Evolutionary conservation across 2,797 vertebrate species (phyloP).

Genomic region (Megaceryle alcyon): DNA sequence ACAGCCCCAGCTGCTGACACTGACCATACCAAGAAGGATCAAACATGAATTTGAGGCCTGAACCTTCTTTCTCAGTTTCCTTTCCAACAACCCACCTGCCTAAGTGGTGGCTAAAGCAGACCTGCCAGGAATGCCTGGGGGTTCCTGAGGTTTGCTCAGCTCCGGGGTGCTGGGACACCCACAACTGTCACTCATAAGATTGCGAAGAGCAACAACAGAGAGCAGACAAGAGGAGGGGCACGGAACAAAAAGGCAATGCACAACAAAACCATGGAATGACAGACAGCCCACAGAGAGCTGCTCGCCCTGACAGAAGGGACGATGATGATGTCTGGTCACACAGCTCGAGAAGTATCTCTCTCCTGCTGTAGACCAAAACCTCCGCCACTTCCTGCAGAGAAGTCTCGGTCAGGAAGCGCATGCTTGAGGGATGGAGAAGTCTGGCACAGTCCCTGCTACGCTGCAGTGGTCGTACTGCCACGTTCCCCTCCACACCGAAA

Average conservation of each 20-base stretch:
- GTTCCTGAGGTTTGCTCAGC: fast-evolving
- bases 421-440: background rate
- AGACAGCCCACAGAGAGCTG: background rate
- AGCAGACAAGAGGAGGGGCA: background rate
- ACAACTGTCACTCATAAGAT: background rate
- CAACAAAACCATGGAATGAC: fast-evolving
- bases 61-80: background rate
- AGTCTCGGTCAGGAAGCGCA: fast-evolving
- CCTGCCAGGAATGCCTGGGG: background rate
- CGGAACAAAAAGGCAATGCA: background rate
- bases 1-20: background rate
- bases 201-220: fast-evolving
- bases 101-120: background rate
- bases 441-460: fast-evolving
- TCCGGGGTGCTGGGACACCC: background rate
- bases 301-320: background rate
- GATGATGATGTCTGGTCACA: fast-evolving
- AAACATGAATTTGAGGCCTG: background rate
- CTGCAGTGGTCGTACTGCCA: fast-evolving
- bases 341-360: background rate
- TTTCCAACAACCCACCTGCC: background rate
- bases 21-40: background rate
- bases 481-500: fast-evolving
- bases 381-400: background rate
- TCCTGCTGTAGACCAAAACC: background rate